These are phyloP conservation scores for Dasyurus viverrinus DNA, from an alignment of 2,113 vertebrate species.

Conservation along the genomic window DNA sequence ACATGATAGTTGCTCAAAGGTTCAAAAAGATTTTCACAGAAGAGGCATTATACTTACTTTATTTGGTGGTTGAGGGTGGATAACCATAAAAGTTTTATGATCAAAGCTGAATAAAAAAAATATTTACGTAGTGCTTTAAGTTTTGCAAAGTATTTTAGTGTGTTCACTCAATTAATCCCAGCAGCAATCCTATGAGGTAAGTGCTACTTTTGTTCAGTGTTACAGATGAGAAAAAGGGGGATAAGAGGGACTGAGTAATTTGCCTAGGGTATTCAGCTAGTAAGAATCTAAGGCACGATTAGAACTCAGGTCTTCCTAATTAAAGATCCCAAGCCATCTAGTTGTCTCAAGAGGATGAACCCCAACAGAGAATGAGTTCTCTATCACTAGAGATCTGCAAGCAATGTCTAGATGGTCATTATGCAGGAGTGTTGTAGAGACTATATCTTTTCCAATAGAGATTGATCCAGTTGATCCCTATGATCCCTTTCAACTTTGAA, in stretches of 20 bases:
- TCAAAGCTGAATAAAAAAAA: background rate
- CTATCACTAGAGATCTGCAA: background rate
- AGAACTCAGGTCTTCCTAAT: background rate
- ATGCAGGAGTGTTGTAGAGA: background rate
- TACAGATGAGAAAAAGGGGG: background rate
- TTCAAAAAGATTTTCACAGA: background rate
- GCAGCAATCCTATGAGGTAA: background rate
- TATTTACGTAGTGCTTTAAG: background rate
- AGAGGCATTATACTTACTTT: background rate
- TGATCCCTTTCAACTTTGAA: background rate
- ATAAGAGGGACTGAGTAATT: background rate
- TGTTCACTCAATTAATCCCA: background rate
- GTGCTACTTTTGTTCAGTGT: background rate
- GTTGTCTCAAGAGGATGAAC: background rate
- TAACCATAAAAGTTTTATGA: background rate
- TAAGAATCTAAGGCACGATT: background rate
- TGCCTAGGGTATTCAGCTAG: background rate
- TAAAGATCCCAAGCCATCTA: background rate
- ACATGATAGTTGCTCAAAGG: background rate
- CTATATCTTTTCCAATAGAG: background rate
- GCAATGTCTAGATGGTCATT: background rate
- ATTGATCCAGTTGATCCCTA: background rate
- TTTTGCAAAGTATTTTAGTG: background rate
- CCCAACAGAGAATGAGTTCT: background rate
- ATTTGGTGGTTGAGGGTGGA: background rate